Conservation (phyloP, 2,113 vertebrate genomes). For the Chlorocebus sabaeus region DNA sequence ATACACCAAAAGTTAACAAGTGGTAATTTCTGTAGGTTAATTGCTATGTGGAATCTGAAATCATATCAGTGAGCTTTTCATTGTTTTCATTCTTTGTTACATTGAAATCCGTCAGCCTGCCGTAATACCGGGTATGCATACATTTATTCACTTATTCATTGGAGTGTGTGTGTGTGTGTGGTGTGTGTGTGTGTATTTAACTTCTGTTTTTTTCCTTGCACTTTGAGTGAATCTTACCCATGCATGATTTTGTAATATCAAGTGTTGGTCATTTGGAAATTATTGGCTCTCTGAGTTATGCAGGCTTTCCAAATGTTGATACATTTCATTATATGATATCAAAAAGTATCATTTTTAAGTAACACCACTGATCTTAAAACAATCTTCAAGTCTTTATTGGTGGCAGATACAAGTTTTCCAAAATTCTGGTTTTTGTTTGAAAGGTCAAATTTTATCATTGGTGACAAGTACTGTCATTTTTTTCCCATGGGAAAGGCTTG, state of each 20-base stretch:
- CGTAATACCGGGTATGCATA: neutral
- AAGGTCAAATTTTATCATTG: neutral
- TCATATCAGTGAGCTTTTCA: neutral
- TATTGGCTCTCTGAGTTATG: neutral
- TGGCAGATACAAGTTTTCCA: neutral
- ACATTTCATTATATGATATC: neutral
- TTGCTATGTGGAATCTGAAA: neutral
- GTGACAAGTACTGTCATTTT: neutral
- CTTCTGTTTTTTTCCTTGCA: neutral
- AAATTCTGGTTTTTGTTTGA: conserved; percentile 3
- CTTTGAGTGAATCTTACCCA: neutral
- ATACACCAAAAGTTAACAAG: neutral
- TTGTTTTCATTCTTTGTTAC: neutral
- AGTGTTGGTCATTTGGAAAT: neutral
- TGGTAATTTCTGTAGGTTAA: neutral
- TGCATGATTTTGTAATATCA: neutral
- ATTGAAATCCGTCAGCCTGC: neutral
- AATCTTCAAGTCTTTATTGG: neutral
- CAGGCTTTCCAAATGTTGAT: neutral
- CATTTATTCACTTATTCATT: neutral
- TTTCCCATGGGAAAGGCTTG: neutral
- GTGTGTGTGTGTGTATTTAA: neutral
- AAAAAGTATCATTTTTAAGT: neutral
- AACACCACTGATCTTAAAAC: neutral
- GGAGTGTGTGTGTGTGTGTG: neutral